Percentiles rank a stretch among this genome's conserved stretches.
These are phyloP conservation scores for Halocynthia roretzi DNA, from an alignment of 23 tunicate genomes.

Conservation along the genomic window DNA sequence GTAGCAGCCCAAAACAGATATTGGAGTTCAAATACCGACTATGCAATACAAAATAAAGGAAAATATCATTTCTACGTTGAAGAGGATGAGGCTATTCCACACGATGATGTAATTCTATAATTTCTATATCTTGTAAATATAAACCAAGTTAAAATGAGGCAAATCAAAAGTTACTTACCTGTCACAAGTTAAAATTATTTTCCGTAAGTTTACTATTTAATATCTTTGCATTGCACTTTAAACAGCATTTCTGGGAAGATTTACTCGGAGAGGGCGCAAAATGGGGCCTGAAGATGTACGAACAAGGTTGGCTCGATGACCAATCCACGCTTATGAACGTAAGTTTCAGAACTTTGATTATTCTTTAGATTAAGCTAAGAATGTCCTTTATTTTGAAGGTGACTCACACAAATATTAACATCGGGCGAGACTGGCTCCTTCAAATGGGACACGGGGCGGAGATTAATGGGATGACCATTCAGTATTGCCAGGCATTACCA, in stretches of 20 bases:
- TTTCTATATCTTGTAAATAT: neutral
- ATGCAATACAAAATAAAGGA: slow-evolving; percentile 84
- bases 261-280: slow-evolving; percentile 45
- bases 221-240: neutral
- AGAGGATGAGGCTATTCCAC: slow-evolving; percentile 43
- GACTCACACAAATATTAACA: slow-evolving; percentile 41
- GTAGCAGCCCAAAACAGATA: slow-evolving; percentile 88
- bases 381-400: slow-evolving; percentile 3
- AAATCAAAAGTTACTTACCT: neutral
- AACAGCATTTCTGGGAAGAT: slow-evolving; percentile 69
- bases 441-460: slow-evolving; percentile 83
- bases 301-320: slow-evolving; percentile 87
- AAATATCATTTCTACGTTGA: slow-evolving; percentile 66
- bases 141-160: neutral
- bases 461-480: slow-evolving; percentile 54
- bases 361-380: no score
- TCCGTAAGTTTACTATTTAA: neutral
- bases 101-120: slow-evolving; percentile 32
- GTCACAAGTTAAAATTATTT: neutral
- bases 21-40: slow-evolving; percentile 82
- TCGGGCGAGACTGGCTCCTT: slow-evolving; percentile 66
- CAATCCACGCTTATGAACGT: slow-evolving; percentile 54
- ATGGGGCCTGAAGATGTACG: slow-evolving; percentile 88
- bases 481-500: slow-evolving; percentile 76
- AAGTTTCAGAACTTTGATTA: neutral